Evolutionary conservation across 2,113 vertebrate genomes (phyloP), one percentile per base, ranked within the genome.

Genomic region (Phoenicopterus ruber): DNA sequence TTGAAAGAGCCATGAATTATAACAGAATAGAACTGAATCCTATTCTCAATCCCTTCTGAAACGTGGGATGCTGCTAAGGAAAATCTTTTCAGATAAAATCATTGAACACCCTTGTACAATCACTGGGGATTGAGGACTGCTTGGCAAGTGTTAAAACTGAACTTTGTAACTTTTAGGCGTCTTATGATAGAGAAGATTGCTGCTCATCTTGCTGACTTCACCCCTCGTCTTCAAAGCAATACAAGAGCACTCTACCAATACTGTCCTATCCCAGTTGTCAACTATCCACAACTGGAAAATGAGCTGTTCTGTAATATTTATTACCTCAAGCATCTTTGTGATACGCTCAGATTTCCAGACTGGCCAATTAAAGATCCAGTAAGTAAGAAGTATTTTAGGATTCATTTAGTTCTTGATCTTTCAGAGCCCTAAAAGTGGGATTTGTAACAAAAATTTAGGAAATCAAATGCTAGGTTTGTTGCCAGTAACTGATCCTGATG

Each of bases 251-350:
- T 99, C 63, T 99, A 99, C 97, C 99, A 99, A 12, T 99, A 99
- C 94, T 99, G 99, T 91, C 99, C 99, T 73, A 99, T 99, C 88
- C 99, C 99, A 0, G 98, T 99, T 54, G 98, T 99, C 98, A 99
- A 97, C 98, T 99, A 99, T 95, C 99, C 99, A 61, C 99, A 99
- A 93, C 98, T 99, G 88, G 99, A 99, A 95, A 98, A 99, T 70
- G 99, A 99, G 97, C 98, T 99, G 17, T 99, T 99, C 98, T 99
- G 99, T 97, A 99, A 99, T 98, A 99, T 99, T 97, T 99, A 99
- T 98, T 99, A 99, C 98, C 99, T 99, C 98, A 99, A 99, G 94
- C 99, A 99, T 96, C 98, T 99, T 66, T 99, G 99, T 92, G 99
- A 99, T 97, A 98, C 98, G 61, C 97, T 93, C 62, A 98, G 98